Percentiles rank a stretch among this genome's conserved stretches.
Evolutionary conservation across 1,140 invertebrate genomes (phyloP).

Genomic region (Pseudomyrmex gracilis): DNA sequence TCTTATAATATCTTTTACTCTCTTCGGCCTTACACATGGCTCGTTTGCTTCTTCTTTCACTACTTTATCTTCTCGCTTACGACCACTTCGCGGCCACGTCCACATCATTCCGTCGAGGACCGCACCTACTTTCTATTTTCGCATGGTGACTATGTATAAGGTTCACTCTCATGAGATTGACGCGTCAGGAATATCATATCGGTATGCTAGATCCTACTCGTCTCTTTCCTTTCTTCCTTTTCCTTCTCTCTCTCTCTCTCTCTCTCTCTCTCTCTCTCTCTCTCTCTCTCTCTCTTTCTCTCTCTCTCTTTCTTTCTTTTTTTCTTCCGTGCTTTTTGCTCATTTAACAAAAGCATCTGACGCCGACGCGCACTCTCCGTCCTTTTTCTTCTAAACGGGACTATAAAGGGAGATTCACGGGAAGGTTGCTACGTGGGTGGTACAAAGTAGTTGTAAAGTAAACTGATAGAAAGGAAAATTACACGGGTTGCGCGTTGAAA

Average conservation of each 20-base stretch:
- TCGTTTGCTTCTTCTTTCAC: not conserved
- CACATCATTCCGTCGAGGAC: constrained; percentile 31
- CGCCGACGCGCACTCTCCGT: not conserved
- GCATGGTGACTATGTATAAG: constrained; percentile 48
- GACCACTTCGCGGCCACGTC: constrained; percentile 24
- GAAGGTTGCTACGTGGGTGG: not conserved
- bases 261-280: not conserved
- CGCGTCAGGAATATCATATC: constrained; percentile 49
- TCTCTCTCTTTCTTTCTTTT: too few relatives aligned
- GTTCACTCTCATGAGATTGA: constrained; percentile 51
- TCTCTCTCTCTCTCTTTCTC: constrained; percentile 8
- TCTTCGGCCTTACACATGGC: not conserved
- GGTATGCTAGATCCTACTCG: constrained; percentile 18
- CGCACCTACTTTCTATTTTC: constrained; percentile 60
- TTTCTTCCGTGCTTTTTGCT: constrained; percentile 6
- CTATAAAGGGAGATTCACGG: constrained; percentile 23
- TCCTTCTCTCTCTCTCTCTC: constrained; percentile 6
- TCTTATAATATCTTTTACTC: not conserved
- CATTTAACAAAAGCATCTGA: constrained; percentile 8
- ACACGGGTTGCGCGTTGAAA: constrained; percentile 11
- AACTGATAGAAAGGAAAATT: constrained; percentile 30
- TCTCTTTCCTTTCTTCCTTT: not conserved
- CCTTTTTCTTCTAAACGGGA: not conserved
- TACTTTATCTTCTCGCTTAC: constrained; percentile 1
- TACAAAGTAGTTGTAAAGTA: constrained; percentile 49